Conservation (phyloP, 2,888 invertebrate species). For the Liopterus haemorrhoidalis region DNA sequence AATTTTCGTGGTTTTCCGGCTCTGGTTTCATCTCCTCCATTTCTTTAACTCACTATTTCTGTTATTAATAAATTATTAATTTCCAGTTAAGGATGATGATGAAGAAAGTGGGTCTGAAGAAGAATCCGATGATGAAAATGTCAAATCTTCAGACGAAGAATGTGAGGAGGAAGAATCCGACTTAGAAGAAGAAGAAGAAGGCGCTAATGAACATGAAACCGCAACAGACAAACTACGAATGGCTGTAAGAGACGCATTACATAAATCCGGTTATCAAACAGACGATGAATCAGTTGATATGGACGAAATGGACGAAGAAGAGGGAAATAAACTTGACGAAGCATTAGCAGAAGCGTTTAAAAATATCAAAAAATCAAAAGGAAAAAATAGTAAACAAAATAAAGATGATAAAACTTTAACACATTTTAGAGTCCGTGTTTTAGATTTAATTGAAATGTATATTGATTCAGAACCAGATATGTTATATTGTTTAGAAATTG, state of each 20-base stretch:
- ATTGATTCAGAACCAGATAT: slow-evolving; percentile 64
- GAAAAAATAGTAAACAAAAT: slow-evolving; percentile 47
- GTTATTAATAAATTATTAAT: too few relatives aligned
- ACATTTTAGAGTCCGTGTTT: slow-evolving; percentile 67
- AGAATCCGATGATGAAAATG: slow-evolving; percentile 32
- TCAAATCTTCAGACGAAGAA: slow-evolving; percentile 31
- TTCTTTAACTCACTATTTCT: too few relatives aligned
- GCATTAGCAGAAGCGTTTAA: slow-evolving; percentile 70
- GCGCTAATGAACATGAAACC: slow-evolving; percentile 56
- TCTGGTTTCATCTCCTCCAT: too few relatives aligned
- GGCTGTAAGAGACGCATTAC: slow-evolving; percentile 67
- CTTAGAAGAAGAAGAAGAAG: slow-evolving; percentile 44
- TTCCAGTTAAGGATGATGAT: slow-evolving; percentile 37
- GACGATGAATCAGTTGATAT: slow-evolving; percentile 67
- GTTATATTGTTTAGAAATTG: slow-evolving; percentile 62
- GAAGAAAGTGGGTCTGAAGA: slow-evolving; percentile 40
- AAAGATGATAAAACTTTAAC: slow-evolving; percentile 61
- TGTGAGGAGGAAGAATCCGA: slow-evolving; percentile 36
- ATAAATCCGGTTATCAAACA: slow-evolving; percentile 52
- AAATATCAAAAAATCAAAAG: slow-evolving; percentile 51
- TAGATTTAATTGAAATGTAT: slow-evolving; percentile 70
- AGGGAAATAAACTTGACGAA: slow-evolving; percentile 60
- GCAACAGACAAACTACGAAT: slow-evolving; percentile 64
- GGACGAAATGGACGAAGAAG: slow-evolving; percentile 69
- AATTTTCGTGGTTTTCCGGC: too few relatives aligned